Evolutionary conservation across 2,888 invertebrate genomes (phyloP), one percentile per base, ranked within the genome.

Genomic region (Papilio gigon): DNA sequence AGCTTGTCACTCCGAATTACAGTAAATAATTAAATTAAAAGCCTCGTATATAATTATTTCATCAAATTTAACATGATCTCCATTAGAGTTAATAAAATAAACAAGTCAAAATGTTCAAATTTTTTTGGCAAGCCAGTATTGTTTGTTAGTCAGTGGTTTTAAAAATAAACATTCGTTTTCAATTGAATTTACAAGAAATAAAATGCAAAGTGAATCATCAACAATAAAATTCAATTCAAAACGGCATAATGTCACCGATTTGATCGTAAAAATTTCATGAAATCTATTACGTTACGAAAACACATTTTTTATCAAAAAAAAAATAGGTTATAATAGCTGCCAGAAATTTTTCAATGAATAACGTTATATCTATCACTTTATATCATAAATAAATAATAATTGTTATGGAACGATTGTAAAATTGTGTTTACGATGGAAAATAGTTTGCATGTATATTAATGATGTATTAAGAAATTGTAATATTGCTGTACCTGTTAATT

Each of bases 401-500:
- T 50, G 5, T 50, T 14, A 53, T 53, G 50, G 50, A n/a, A 8
- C 17, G 42, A 14, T 56, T 53, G 30, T 53, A 27, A 50, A 50
- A n/a, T 27, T 50, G 50, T 50, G 50, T 27, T 27, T 27, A 50
- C 20, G 14, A n/a, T 50, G 25, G 25, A 17, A 22, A 50, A 56
- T 56, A 3, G 6, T 56, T 30, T 30, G 53, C 53, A 56, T 17
- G 33, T 44, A 5, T 65, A 14, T 56, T 64, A n/a, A 20, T 53
- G 37, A 11, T 40, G 53, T 65, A 59, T 35, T 4, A 9, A 33
- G 44, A 50, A 67, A 30, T 22, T 27, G 17, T 37, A 37, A 40
- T 53, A 27, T 40, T 61, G 67, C 61, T 61, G 47, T 50, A 61
- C 20, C 17, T 61, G 22, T 61, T 50, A 25, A 61, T 60, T 53